Base-by-base conservation (phyloP, 2,113 vertebrate genomes). In the Physeter macrocephalus region DNA sequence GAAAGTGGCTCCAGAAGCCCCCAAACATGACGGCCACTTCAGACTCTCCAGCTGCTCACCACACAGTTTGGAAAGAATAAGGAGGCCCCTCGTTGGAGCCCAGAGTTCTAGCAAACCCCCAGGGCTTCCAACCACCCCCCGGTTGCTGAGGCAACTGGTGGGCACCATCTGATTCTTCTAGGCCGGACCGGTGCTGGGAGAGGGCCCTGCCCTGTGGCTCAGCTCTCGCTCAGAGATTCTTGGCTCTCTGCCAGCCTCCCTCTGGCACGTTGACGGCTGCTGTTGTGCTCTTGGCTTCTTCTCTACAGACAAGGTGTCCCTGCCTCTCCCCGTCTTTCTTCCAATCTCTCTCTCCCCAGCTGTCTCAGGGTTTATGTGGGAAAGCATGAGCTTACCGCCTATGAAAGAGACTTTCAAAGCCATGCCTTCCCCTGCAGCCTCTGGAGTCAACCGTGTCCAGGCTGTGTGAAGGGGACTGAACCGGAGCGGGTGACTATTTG, bases 91-190 rank as follows among this genome's bases (percentile, higher is more conserved):
- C n/a, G 31, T 57, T 57, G 61, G 52, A 92, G 46, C 57, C 66
- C 29, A 49, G 96, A 84, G 77, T 43, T 82, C 86, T 90, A 71
- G 83, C 10, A 34, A 78, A 64, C 49, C 11, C 71, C 27, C 23
- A 20, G 21, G n/a, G 31, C 36, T 31, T 52, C 27, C 49, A 57
- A 67, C 59, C 67, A 82, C 4, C 34, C 49, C 54, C 64, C 18
- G n/a, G 86, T 97, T 97, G 87, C 95, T 94, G 43, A 90, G 96
- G 96, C 92, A 97, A 95, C 94, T 90, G 78, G 86, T 83, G 62
- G 88, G 67, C 82, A 84, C 91, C 84, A 9, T 54, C 52, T 25
- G 69, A 67, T 69, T 83, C 94, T 95, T 59, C 67, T 29, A 77
- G 94, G 83, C 75, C 21, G 6, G 61, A 75, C 66, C 46, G 72